phyloP scores from a whole-genome alignment of 2,888 invertebrate species.

The Drosophila longiperda region DNA sequence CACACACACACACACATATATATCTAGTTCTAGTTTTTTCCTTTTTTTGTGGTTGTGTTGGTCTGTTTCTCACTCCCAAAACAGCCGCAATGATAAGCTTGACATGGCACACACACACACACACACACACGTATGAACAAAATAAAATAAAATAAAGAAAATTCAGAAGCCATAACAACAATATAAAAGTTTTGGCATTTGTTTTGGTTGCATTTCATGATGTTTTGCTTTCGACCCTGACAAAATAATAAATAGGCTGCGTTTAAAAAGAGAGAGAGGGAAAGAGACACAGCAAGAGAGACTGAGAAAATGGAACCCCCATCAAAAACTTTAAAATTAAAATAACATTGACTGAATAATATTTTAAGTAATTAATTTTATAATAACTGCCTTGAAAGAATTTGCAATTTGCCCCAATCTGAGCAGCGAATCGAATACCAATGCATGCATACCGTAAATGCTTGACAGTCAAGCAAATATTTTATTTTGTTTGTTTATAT shows the following conservation, averaged over 20 bases:
- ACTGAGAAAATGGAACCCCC: background rate
- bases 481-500: slow-evolving; percentile 30
- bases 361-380: slow-evolving; percentile 43
- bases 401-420: background rate
- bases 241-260: slow-evolving; percentile 5
- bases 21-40: slow-evolving; percentile 27
- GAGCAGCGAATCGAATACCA: slow-evolving; percentile 10
- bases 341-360: slow-evolving; percentile 28
- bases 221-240: slow-evolving; percentile 25
- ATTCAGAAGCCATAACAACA: slow-evolving; percentile 30
- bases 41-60: slow-evolving; percentile 31
- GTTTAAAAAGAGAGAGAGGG: background rate
- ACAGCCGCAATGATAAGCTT: slow-evolving; percentile 52
- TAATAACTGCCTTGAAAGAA: slow-evolving; percentile 9
- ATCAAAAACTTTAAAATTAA: slow-evolving; percentile 47
- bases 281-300: background rate
- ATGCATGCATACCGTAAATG: background rate
- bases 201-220: slow-evolving; percentile 53
- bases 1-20: slow-evolving; percentile 2
- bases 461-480: slow-evolving; percentile 16
- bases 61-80: slow-evolving; percentile 12
- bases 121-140: background rate
- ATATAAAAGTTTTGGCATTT: slow-evolving; percentile 49
- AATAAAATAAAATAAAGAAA: slow-evolving; percentile 22
- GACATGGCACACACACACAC: slow-evolving; percentile 38